Base-by-base conservation (phyloP, 1,140 invertebrate genomes). In the Cyclina sinensis region DNA sequence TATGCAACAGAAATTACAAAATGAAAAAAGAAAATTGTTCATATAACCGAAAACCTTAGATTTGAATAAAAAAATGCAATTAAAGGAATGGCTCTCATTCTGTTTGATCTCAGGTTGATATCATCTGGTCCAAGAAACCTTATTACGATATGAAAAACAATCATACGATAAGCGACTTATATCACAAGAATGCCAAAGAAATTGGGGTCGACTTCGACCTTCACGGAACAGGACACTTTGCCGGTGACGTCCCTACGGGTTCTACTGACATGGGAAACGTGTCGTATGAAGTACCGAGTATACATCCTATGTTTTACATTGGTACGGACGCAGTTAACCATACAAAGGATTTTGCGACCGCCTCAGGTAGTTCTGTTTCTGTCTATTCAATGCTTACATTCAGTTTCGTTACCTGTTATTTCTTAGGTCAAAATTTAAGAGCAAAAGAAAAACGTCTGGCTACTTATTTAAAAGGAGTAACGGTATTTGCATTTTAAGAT, bases 201-300 rank as follows among this genome's bases (percentile, higher is more conserved):
- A 0, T 57, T 0, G 83, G 73, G 2, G 51, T 74, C 4, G 83
- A 74, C 7, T 84, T 84, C 32, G 81, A 84, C 39, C 54, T 48
- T n/a, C 48, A 84, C 39, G 86, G 76, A 16, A 79, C 35, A 3
- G 39, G 54, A 0, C 54, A 73, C 11, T 74, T 39, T 12, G 30
- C 11, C 48, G 39, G n/a, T 27, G 32, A 74, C 39, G 37, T 62
- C 7, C 68, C 86, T 7, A 46, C 81, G 12, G 92, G 91, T 1
- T 92, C 91, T 24, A 90, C 92, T 11, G 92, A 92, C 54, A 92
- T 92, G 94, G 95, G 95, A 7, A 93, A 95, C 70, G 95, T 95
- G n/a, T 94, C 94, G 14, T 92, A 94, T 35, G 92, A 88, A 12
- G 90, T 95, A 14, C 95, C 95, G 0, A 88, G 82, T 48, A 94